phyloP scores from a whole-genome alignment of 2,888 invertebrate species.

The Cheilosia vernalis region DNA sequence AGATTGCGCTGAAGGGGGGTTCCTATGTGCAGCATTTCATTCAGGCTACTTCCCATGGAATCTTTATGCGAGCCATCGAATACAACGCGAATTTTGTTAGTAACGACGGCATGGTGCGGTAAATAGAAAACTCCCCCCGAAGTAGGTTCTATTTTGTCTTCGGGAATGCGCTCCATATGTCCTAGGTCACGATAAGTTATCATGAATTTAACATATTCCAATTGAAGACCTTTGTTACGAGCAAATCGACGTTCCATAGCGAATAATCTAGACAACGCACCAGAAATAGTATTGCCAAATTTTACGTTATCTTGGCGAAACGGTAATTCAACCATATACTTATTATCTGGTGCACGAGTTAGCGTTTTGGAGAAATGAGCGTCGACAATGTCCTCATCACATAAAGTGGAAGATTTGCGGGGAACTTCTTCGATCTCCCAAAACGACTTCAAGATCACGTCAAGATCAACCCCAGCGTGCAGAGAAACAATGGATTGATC shows the following conservation, averaged over 20 bases:
- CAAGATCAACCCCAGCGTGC: not conserved
- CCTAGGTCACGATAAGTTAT: slow-evolving; percentile 9
- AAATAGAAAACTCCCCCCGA: slow-evolving; percentile 47
- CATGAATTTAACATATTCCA: slow-evolving; percentile 3
- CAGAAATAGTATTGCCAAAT: slow-evolving; percentile 16
- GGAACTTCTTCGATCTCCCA: slow-evolving; percentile 16
- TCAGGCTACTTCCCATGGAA: too few relatives aligned
- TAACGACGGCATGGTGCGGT: slow-evolving; percentile 53
- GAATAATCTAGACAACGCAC: slow-evolving; percentile 10
- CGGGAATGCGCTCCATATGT: slow-evolving; percentile 26
- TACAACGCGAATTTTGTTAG: too few relatives aligned
- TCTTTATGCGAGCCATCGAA: too few relatives aligned
- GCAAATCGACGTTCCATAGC: slow-evolving; percentile 19
- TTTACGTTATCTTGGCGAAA: slow-evolving; percentile 2
- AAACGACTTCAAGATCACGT: slow-evolving; percentile 6
- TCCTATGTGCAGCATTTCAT: too few relatives aligned
- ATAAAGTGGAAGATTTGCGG: not conserved
- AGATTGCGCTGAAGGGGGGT: too few relatives aligned
- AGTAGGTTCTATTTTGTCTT: slow-evolving; percentile 30
- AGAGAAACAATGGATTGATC: not conserved
- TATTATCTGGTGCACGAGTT: slow-evolving; percentile 3
- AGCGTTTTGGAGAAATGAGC: slow-evolving; percentile 4
- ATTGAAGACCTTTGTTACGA: not conserved
- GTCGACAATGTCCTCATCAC: not conserved
- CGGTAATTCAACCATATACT: slow-evolving; percentile 20